Evolutionary conservation across 2,113 vertebrate genomes (phyloP).

Genomic region (Brachyhypopomus occidentalis): DNA sequence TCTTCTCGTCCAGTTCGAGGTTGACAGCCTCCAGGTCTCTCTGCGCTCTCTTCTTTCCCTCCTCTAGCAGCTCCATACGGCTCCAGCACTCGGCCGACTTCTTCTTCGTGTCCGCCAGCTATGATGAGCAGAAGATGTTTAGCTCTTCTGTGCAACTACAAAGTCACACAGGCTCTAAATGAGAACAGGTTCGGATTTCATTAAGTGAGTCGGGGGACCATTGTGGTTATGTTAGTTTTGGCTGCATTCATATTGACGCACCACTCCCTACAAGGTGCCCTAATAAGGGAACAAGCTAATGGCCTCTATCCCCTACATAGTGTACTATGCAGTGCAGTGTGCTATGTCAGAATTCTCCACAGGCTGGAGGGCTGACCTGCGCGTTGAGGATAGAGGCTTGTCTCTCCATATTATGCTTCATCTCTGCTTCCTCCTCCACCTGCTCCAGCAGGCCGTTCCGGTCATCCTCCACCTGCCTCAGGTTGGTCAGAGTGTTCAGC

Average conservation of each 20-base stretch:
- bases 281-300: too few species aligned
- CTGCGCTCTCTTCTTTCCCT: conserved; percentile 88
- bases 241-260: too few species aligned
- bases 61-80: conserved; percentile 83
- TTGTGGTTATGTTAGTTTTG: too few species aligned
- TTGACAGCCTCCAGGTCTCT: conserved; percentile 84
- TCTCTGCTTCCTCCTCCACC: conserved; percentile 90
- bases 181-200: too few species aligned
- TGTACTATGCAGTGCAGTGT: too few species aligned
- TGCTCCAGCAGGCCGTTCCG: conserved; percentile 86
- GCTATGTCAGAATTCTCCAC: too few species aligned
- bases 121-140: conserved; percentile 33
- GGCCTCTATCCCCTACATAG: too few species aligned
- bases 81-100: conserved; percentile 82
- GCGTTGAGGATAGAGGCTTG: conserved; percentile 85
- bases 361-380: conserved; percentile 75
- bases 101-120: conserved; percentile 90
- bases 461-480: conserved; percentile 91
- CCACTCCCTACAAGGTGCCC: too few species aligned
- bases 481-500: conserved; percentile 83
- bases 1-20: conserved; percentile 87
- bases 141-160: too few species aligned
- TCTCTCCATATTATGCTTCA: conserved; percentile 84
- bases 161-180: too few species aligned
- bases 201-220: too few species aligned